Conservation (phyloP, 2,888 invertebrate species). For the Eueremaeus valkanovi region DNA sequence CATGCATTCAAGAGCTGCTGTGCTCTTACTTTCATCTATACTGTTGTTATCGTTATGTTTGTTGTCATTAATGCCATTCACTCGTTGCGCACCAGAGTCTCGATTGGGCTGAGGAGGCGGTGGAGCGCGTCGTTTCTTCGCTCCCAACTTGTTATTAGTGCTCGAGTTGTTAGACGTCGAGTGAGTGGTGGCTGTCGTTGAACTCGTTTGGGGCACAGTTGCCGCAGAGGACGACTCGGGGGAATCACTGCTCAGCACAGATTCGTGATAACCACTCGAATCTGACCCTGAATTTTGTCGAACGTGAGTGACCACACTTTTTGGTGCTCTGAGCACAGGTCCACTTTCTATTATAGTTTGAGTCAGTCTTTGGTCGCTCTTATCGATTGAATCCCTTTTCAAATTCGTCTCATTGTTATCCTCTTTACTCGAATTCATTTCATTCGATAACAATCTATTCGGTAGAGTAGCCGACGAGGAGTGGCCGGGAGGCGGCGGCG, state of each 20-base stretch:
- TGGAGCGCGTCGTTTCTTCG: slow-evolving; percentile 44
- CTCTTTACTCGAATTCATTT: background rate
- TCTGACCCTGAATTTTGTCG: slow-evolving; percentile 42
- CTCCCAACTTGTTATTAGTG: background rate
- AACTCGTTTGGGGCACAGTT: slow-evolving; percentile 12
- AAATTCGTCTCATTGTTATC: background rate
- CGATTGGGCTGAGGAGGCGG: slow-evolving; percentile 40
- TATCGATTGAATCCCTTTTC: background rate
- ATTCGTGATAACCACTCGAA: slow-evolving; percentile 43
- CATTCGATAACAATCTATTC: background rate
- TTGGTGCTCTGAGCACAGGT: background rate
- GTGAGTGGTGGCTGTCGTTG: background rate
- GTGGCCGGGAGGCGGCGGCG: slow-evolving; percentile 33
- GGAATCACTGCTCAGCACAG: slow-evolving; percentile 5
- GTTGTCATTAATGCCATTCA: background rate
- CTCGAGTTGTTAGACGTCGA: background rate
- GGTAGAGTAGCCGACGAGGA: slow-evolving; percentile 15
- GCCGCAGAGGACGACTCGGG: background rate
- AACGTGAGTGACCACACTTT: slow-evolving; percentile 8
- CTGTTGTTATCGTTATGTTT: background rate
- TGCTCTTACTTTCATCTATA: slow-evolving; percentile 28
- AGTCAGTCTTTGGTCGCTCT: background rate
- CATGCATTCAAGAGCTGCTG: slow-evolving; percentile 32
- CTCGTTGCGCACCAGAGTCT: background rate
- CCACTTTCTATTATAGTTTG: background rate